Evolutionary conservation across 2,797 vertebrate species (phyloP), one percentile per base, ranked within the genome.

Genomic region (Pitangus sulphuratus): DNA sequence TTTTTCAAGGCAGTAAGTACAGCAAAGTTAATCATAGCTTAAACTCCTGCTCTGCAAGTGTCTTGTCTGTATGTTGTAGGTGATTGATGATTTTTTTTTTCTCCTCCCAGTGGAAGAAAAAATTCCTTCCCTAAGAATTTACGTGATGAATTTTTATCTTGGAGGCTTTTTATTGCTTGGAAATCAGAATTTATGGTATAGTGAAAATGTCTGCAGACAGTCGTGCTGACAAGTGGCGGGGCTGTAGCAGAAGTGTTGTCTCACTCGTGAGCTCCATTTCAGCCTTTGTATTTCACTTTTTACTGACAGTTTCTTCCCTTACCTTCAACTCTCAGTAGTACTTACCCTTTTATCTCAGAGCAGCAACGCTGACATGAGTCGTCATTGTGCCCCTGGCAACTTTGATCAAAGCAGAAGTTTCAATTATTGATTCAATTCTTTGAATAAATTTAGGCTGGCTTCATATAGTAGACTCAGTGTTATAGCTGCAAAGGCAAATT

Each of bases 401-500:
- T 83, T 90, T 80, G 90, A 96, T 95, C 95, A 93, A 91, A 96
- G 87, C n/a, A 61, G 65, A 78, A 65, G 39, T 83, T 94, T 93
- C 79, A 96, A 81, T 95, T 92, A 84, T 89, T 88, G 87, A 70
- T 89, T 65, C 69, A 50, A n/a, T 95, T 89, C 25, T 82, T 79
- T 1, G 47, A 89, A 90, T 82, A 74, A 76, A 89, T 87, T 72
- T 65, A 31, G 56, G 13, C 40, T 90, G 84, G 7, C 51, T 93
- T 5, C 8, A 0, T 79, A 2, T 22, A 62, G 33, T 64, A 76
- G 71, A 24, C 14, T 71, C 61, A 44, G 0, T 54, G 25, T 61
- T 77, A n/a, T 0, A 84, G 45, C 74, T 75, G 57, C 5, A 15
- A 66, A 91, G 62, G 62, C 48, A 76, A n/a, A 76, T 30, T 17